Evolutionary conservation across 2,113 vertebrate genomes (phyloP), one percentile per base, ranked within the genome.

Genomic region (Poecilia latipinna): DNA sequence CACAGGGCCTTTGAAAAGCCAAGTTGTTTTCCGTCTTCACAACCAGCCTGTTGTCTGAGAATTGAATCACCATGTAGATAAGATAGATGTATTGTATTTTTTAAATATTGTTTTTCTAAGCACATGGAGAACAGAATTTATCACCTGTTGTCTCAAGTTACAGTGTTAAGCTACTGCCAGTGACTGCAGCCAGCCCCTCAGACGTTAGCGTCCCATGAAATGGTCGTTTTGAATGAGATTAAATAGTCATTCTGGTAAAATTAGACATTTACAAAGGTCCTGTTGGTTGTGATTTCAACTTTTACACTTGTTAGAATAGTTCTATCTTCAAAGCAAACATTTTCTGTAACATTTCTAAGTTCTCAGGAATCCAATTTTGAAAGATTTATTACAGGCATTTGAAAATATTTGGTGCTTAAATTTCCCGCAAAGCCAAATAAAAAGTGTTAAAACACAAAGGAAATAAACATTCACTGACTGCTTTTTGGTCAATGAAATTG

Each of bases 311-410:
- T 70, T 86, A 26, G 31, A 70, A 3, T 77, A 39, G 57, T 78
- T 24, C 60, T 68, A 70, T 77, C 67, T 69, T 42, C 17, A 62
- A 83, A 77, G 7, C 24, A 66, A 75, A 72, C 3, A 13, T 70
- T 64, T 80, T 66, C 61, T 37, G 35, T 51, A 48, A n/a, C 33
- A 10, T 85, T 72, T 81, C 57, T 75, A 32, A 74, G 80, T 57
- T 86, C 88, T 90, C 86, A 87, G 81, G 79, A 84, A 85, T 68
- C 72, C 33, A 73, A n/a, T 13, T 42, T 65, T 65, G 51, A 65
- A 61, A 33, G 65, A 77, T 70, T 82, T 15, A 8, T 54, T 63
- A 79, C 75, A 69, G 64, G 62, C 61, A 62, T 77, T 71, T 66
- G 57, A 5, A 61, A 85, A 86, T 33, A 74, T 29, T 13, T 74